Base-by-base conservation (phyloP, 2,797 vertebrate genomes). In the Lithobates sylvaticus region DNA sequence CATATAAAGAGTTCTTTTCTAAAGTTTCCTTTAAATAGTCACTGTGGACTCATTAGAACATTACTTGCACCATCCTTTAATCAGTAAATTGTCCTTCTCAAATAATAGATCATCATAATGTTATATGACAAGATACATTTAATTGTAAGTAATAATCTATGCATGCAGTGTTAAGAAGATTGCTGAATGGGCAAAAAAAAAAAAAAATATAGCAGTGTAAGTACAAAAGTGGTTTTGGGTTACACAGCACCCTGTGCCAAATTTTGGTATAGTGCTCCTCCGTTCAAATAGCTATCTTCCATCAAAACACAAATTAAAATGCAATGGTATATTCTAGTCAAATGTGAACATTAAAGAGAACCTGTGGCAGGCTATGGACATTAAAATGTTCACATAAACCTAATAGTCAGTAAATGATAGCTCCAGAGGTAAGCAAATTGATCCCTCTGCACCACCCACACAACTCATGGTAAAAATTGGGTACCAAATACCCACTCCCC, bases 21-120 rank as follows among this genome's bases (percentile, higher is more conserved):
- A 88, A 94, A 94, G 91, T 92, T 89, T 81, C 81, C 90, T 94
- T 93, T 91, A 91, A 95, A 92, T 92, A 90, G 93, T 92, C 94
- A 93, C 90, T 12, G 15, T 71, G 90, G 93, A 91, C 94, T 93
- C 91, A 90, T 93, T 91, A 88, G 89, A 91, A 90, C 88, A 90
- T 93, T 92, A 90, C 88, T 90, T 92, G 84, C 76, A 91, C 91
- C 90, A 88, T 74, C 87, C 89, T 93, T 94, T 92, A 92, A 88
- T 89, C 89, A 89, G 81, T 83, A 85, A 93, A 92, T 91, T 91
- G 90, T 89, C 90, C 12, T 93, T 93, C 88, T 89, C 88, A 91
- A 92, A 92, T 89, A 90, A 90, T 93, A 88, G 86, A 91, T 94
- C 91, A 93, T 91, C 72, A 72, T 90, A 89, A 92, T 90, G 71